Percentiles rank a stretch among this genome's conserved stretches.
Evolutionary conservation across 2,888 invertebrate genomes (phyloP).

Genomic region (Drosophila tripunctata): DNA sequence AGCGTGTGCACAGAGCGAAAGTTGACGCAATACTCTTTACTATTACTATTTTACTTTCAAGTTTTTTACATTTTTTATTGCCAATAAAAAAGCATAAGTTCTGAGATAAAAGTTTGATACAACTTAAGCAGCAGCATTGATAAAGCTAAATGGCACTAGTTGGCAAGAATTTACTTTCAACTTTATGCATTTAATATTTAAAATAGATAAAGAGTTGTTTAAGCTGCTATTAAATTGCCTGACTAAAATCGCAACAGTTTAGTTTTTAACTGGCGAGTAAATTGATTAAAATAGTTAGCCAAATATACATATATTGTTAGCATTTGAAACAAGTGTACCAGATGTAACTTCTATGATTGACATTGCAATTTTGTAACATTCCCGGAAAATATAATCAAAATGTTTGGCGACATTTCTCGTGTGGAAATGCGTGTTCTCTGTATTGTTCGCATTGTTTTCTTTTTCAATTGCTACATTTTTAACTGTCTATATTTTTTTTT

Average conservation of each 20-base stretch:
- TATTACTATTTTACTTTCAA: no score
- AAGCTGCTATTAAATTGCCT: no score
- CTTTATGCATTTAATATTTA: no score
- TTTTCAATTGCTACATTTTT: constrained; percentile 39
- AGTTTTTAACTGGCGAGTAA: background rate
- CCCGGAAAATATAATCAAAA: constrained; percentile 44
- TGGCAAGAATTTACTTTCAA: no score
- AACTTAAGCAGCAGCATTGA: no score
- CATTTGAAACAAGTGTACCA: constrained; percentile 45
- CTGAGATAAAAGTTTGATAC: no score
- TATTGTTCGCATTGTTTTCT: constrained; percentile 32
- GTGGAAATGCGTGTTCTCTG: constrained; percentile 6
- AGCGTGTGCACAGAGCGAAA: constrained; percentile 69
- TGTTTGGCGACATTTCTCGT: constrained; percentile 18
- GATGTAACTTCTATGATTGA: constrained; percentile 28
- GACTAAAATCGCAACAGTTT: background rate
- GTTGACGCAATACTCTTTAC: constrained; percentile 57
- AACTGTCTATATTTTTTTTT: constrained; percentile 16
- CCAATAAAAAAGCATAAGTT: no score
- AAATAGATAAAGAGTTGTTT: no score
- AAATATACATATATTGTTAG: constrained; percentile 14
- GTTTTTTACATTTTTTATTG: no score
- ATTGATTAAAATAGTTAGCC: constrained; percentile 44
- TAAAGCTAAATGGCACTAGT: no score
- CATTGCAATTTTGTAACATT: constrained; percentile 48